Conservation (phyloP, 2,888 invertebrate species). For the Meganola albula region DNA sequence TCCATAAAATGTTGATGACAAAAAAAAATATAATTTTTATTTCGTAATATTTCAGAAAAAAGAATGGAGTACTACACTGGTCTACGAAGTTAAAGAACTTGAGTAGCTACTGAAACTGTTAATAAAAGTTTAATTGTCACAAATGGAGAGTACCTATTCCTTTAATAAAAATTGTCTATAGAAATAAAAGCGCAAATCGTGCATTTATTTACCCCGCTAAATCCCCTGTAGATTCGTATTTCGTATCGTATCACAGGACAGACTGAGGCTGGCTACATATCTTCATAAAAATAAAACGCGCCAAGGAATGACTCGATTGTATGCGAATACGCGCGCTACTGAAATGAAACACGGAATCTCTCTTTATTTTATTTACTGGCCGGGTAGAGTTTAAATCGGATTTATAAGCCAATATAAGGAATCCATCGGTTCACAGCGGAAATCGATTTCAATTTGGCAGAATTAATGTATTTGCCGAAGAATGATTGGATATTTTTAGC, state of each 20-base stretch:
- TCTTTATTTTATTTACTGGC: constrained; percentile 64
- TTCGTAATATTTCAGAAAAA: too few relatives aligned
- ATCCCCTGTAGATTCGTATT: constrained; percentile 37
- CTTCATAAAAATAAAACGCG: constrained; percentile 66
- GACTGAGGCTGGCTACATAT: constrained; percentile 46
- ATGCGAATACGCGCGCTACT: constrained; percentile 37
- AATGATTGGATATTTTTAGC: constrained; percentile 5
- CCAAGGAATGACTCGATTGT: constrained; percentile 47
- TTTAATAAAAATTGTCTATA: too few relatives aligned
- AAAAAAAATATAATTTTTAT: too few relatives aligned
- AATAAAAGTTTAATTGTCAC: too few relatives aligned
- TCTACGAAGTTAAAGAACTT: too few relatives aligned
- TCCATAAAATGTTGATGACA: constrained; percentile 15
- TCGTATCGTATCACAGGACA: constrained; percentile 11
- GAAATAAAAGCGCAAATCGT: constrained; percentile 18
- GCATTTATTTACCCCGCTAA: constrained; percentile 43
- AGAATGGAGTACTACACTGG: too few relatives aligned
- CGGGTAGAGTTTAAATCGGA: constrained; percentile 58
- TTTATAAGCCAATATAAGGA: constrained; percentile 61
- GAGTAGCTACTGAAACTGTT: too few relatives aligned
- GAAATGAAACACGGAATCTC: constrained; percentile 55
- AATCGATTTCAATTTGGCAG: constrained; percentile 25
- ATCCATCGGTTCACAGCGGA: constrained; percentile 37
- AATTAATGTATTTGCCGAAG: constrained; percentile 3
- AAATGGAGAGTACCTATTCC: too few relatives aligned